Percentiles rank a stretch among this genome's conserved stretches.
phyloP scores from a whole-genome alignment of 2,888 invertebrate genomes.

The Hypercompe scribonia region DNA sequence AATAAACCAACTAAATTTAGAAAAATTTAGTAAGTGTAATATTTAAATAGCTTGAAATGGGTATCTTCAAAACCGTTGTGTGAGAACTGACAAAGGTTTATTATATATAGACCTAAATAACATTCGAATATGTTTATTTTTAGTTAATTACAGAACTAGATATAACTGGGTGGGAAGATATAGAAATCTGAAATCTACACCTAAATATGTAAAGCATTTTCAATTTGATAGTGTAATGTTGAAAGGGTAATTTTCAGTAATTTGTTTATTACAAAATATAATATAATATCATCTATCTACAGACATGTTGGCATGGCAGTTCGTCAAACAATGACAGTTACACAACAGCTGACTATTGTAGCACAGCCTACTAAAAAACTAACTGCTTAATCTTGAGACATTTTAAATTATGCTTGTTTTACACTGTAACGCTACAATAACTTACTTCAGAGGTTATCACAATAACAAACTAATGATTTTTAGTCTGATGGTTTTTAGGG shows the following conservation, averaged over 20 bases:
- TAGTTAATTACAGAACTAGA: not conserved
- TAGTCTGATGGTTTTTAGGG: not conserved
- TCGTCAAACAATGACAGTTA: not conserved
- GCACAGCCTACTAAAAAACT: not conserved
- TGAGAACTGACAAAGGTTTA: slow-evolving; percentile 45
- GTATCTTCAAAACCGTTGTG: slow-evolving; percentile 72
- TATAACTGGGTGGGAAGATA: not conserved
- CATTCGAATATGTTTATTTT: not conserved
- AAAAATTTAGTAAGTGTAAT: slow-evolving; percentile 75
- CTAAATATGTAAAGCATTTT: not conserved
- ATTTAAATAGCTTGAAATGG: slow-evolving; percentile 76
- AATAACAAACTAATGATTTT: not conserved
- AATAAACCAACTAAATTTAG: slow-evolving; percentile 74
- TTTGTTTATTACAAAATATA: no score
- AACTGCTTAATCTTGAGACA: not conserved
- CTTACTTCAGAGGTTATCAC: not conserved
- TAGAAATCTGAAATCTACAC: not conserved
- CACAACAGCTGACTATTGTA: no score
- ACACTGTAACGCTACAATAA: not conserved
- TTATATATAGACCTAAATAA: not conserved
- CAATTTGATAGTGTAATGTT: not conserved
- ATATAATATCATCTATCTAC: no score
- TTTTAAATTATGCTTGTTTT: not conserved
- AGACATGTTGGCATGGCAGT: not conserved
- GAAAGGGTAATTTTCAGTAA: no score